Percentiles rank a stretch among this genome's conserved stretches.
These are phyloP conservation scores for Creontiades dilutus DNA, from an alignment of 2,888 invertebrate species.

Conservation along the genomic window DNA sequence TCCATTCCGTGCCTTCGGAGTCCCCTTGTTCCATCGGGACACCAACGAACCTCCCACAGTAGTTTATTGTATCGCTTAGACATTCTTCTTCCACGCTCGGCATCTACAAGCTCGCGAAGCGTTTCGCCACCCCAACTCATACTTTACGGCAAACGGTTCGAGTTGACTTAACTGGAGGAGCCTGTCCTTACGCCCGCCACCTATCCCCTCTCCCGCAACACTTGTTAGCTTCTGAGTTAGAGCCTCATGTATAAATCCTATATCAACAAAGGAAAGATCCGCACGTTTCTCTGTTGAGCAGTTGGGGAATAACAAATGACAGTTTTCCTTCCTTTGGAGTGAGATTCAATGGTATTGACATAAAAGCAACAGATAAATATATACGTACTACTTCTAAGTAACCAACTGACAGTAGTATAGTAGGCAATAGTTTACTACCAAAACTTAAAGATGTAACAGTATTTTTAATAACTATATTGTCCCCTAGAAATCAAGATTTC, in stretches of 20 bases:
- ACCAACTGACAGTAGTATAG: too few relatives aligned
- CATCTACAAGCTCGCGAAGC: constrained; percentile 20
- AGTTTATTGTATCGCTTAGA: constrained; percentile 24
- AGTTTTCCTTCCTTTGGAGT: background rate
- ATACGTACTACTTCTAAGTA: too few relatives aligned
- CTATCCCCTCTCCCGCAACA: background rate
- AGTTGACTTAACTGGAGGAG: background rate
- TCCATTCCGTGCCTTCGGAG: background rate
- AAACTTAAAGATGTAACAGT: too few relatives aligned
- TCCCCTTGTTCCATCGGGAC: background rate
- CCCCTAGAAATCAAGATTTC: too few relatives aligned
- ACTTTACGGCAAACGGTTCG: constrained; percentile 32
- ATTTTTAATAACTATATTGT: too few relatives aligned
- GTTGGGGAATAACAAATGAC: background rate
- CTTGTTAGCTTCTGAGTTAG: constrained; percentile 26
- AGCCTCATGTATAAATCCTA: constrained; percentile 20
- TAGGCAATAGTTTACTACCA: too few relatives aligned
- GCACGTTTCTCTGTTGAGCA: background rate
- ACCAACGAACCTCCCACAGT: background rate
- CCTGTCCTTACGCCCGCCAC: background rate
- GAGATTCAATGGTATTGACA: too few relatives aligned
- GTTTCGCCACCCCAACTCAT: background rate
- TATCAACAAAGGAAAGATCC: constrained; percentile 8
- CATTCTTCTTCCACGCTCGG: constrained; percentile 32
- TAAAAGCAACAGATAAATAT: too few relatives aligned